Evolutionary conservation across 2,888 invertebrate genomes (phyloP).

Genomic region (Baccha elongata): DNA sequence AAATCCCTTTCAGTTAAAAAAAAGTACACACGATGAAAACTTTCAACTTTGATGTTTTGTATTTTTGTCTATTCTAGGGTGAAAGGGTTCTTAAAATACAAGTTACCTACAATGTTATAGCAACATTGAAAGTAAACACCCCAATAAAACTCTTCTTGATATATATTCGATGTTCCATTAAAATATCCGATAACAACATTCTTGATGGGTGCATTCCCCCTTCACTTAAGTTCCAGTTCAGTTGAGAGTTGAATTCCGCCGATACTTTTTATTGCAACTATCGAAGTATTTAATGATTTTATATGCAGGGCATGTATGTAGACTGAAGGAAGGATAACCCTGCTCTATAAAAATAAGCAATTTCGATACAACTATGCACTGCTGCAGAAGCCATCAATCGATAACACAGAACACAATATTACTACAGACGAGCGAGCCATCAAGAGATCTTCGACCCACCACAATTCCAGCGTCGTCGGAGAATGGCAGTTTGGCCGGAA

Average conservation of each 20-base stretch:
- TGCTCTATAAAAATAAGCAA: slow-evolving; percentile 60
- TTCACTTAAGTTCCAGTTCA: background rate
- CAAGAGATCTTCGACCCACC: slow-evolving; percentile 12
- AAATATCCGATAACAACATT: slow-evolving; percentile 66
- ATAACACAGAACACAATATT: slow-evolving; percentile 49
- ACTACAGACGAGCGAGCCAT: slow-evolving; percentile 3
- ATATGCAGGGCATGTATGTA: slow-evolving; percentile 13
- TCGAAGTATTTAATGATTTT: slow-evolving; percentile 52
- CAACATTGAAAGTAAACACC: slow-evolving; percentile 2
- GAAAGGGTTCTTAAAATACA: background rate
- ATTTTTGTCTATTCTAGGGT: background rate
- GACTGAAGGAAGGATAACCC: background rate
- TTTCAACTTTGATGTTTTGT: background rate
- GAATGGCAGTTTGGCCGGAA: slow-evolving; percentile 53
- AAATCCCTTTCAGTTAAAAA: no score
- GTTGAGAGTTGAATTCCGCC: slow-evolving; percentile 18
- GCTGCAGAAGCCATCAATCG: slow-evolving; percentile 57
- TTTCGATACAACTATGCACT: slow-evolving; percentile 55
- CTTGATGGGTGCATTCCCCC: slow-evolving; percentile 22
- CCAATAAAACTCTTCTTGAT: slow-evolving; percentile 47
- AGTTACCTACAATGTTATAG: background rate
- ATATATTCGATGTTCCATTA: slow-evolving; percentile 25
- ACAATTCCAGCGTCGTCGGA: slow-evolving; percentile 2
- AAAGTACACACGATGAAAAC: background rate
- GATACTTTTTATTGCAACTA: slow-evolving; percentile 39